Evolutionary conservation across 2,113 vertebrate genomes (phyloP).

Genomic region (Indicator maculatus): DNA sequence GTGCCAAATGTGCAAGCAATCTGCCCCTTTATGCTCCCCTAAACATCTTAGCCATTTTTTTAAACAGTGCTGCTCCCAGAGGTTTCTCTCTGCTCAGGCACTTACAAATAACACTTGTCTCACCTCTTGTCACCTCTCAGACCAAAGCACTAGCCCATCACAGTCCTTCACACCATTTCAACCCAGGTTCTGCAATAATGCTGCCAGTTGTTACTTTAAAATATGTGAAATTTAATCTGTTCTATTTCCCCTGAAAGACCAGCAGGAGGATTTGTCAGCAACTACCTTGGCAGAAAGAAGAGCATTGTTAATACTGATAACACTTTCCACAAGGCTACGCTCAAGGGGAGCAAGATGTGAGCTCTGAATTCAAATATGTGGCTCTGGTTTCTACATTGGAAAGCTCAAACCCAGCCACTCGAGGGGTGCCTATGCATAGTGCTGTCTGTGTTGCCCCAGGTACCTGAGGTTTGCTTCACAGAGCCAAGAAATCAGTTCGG

Average conservation of each 20-base stretch:
- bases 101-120: not conserved
- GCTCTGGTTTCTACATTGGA: not conserved
- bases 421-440: not conserved
- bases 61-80: not conserved
- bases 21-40: not conserved
- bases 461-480: not conserved
- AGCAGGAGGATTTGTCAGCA: constrained; percentile 17
- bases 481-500: not conserved
- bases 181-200: not conserved
- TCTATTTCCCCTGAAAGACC: not conserved
- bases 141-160: not conserved
- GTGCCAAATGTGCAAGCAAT: not conserved
- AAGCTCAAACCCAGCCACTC: not conserved
- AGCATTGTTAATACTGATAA: not conserved
- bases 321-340: not conserved
- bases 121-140: not conserved
- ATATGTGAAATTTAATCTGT: not conserved
- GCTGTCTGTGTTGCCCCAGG: not conserved
- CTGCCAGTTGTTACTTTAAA: not conserved
- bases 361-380: not conserved
- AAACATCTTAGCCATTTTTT: not conserved
- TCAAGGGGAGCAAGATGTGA: not conserved
- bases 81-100: not conserved
- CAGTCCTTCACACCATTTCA: not conserved
- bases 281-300: fast-evolving